A percentile compares a stretch with the other conserved stretches of the same genome.
Conservation (phyloP, 53 echinoderm and acorn worm genomes). For the Holothuria leucospilota region DNA sequence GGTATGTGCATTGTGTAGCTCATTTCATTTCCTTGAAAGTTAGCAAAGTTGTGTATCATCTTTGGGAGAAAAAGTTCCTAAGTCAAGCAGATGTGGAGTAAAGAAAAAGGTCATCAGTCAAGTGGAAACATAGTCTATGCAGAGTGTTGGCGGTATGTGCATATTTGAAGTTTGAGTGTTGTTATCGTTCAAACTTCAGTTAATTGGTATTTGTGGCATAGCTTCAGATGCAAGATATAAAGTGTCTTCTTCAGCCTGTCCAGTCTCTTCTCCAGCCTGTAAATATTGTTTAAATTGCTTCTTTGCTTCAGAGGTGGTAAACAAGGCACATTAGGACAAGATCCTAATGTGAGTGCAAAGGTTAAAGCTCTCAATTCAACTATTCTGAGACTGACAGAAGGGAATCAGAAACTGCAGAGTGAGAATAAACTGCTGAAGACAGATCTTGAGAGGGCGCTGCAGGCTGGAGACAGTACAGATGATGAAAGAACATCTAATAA, state of each 20-base stretch:
- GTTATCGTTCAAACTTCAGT: too few relatives aligned
- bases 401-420: conserved; percentile 89
- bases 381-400: conserved; percentile 92
- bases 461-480: conserved; percentile 64
- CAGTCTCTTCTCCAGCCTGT: too few relatives aligned
- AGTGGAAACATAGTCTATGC: background rate
- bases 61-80: background rate
- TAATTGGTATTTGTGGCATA: too few relatives aligned
- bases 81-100: too few relatives aligned
- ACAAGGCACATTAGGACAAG: conserved; percentile 65
- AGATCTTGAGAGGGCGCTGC: conserved; percentile 91
- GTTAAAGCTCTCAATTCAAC: conserved; percentile 94
- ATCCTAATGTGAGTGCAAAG: conserved; percentile 70
- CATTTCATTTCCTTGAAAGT: too few relatives aligned
- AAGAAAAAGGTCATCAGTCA: background rate
- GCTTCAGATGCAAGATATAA: too few relatives aligned
- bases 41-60: background rate
- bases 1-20: too few relatives aligned
- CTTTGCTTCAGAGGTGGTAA: conserved; percentile 41
- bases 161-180: too few relatives aligned
- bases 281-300: too few relatives aligned
- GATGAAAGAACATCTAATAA: conserved; percentile 26
- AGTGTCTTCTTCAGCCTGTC: too few relatives aligned
- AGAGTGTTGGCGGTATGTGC: too few relatives aligned
- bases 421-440: conserved; percentile 97